A percentile compares a stretch with the other conserved stretches of the same genome.
These are phyloP conservation scores for Aldrovandia affinis DNA, from an alignment of 2,797 vertebrate species.

Conservation along the genomic window DNA sequence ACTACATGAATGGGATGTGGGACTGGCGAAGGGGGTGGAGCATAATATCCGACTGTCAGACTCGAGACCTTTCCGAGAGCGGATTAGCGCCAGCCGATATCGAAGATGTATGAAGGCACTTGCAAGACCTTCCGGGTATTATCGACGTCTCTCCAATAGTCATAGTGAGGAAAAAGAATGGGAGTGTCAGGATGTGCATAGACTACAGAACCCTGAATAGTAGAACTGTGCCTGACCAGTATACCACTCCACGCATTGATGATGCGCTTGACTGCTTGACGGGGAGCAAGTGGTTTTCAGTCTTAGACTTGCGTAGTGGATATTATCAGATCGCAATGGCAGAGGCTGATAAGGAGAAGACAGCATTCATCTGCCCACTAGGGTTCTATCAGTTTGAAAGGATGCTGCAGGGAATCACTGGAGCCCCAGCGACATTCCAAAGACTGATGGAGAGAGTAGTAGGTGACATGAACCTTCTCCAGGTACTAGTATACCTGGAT, in stretches of 20 bases:
- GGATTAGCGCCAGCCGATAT: neutral
- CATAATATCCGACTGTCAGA: slow-evolving; percentile 7
- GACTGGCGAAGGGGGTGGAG: slow-evolving; percentile 12
- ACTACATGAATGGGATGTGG: slow-evolving; percentile 12
- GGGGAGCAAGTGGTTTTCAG: neutral
- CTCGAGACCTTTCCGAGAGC: neutral
- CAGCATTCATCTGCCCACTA: neutral
- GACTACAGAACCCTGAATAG: slow-evolving; percentile 27
- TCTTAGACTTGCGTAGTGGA: neutral
- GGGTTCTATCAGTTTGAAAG: slow-evolving; percentile 28
- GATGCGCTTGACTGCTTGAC: slow-evolving; percentile 9
- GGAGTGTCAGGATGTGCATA: slow-evolving; percentile 22
- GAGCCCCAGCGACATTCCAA: neutral
- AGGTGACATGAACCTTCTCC: neutral
- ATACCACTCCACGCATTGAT: slow-evolving; percentile 9
- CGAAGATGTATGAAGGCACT: neutral
- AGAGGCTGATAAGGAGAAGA: neutral
- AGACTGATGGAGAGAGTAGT: neutral
- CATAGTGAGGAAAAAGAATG: slow-evolving; percentile 7
- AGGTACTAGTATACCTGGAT: slow-evolving; percentile 13
- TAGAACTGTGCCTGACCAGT: slow-evolving; percentile 23
- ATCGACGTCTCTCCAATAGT: slow-evolving; percentile 27
- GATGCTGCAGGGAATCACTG: slow-evolving; percentile 31
- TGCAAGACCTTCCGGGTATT: slow-evolving; percentile 1
- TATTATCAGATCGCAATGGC: neutral